Evolutionary conservation across 2,797 vertebrate species (phyloP), one percentile per base, ranked within the genome.

Genomic region (Sus cebifrons): DNA sequence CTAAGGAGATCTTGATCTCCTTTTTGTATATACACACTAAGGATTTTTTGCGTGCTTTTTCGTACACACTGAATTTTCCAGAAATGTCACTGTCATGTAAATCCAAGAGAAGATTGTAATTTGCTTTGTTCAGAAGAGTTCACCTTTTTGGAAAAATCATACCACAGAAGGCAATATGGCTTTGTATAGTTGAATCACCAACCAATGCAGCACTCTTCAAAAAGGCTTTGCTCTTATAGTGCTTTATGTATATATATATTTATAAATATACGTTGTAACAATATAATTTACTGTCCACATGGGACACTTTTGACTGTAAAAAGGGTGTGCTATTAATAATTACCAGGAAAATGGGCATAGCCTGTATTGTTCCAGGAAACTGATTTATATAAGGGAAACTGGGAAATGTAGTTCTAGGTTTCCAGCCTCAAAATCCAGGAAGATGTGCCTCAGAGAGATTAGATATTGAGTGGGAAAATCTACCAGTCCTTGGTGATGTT

Each of bases 141-240:
- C 23, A 68, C 60, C 15, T 78, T 32, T 58, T 91, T 91, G 84
- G 73, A 88, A 94, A 96, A 88, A 71, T 58, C 54, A 14, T 27
- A 84, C 11, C n/a, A 44, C 15, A 71, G 56, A 94, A 78, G 18
- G 36, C 25, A 88, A 87, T 13, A 3, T 71, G 64, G 56, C 70
- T 52, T 86, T 96, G 77, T 70, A 29, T 94, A 84, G 88, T 49
- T 71, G 64, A 88, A 71, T 52, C 78, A 78, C 49, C 12, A 32
- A 32, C 49, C 12, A 32, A 32, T 62, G 23, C 0, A 58, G 64
- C 49, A 78, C 8, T 21, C 58, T 64, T 73, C 6, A 25, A 84
- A 40, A 79, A 86, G 58, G 7, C 60, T 60, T 84, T 87, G n/a
- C 36, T 29, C 84, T 60, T 73, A 20, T 40, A 15, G 21, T 73